A percentile compares a stretch with the other conserved stretches of the same genome.
Evolutionary conservation across 2,113 vertebrate species (phyloP).

Genomic region (Eira barbara): DNA sequence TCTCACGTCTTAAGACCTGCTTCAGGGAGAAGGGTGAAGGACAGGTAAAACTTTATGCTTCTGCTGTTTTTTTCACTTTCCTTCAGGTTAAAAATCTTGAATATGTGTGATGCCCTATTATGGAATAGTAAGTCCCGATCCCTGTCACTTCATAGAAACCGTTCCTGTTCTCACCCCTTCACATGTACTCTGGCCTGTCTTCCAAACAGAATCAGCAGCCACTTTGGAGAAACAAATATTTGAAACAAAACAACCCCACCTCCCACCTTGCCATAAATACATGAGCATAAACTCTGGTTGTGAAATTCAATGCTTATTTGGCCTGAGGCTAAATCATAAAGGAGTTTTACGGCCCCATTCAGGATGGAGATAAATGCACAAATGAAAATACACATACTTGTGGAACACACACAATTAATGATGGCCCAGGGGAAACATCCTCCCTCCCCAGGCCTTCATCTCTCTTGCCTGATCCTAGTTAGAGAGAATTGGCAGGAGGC

Average conservation of each 20-base stretch:
- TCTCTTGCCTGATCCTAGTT: neutral
- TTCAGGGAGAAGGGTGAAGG: neutral
- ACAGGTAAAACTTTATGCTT: neutral
- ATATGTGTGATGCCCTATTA: neutral
- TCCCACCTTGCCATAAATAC: conserved; percentile 39
- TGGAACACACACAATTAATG: conserved; percentile 33
- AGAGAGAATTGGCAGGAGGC: neutral
- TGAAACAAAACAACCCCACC: conserved; percentile 16
- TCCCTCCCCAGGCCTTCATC: neutral
- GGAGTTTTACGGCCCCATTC: conserved; percentile 38
- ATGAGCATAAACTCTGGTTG: neutral
- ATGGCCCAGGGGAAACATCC: neutral
- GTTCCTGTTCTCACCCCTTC: neutral
- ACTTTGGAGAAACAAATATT: conserved; percentile 24
- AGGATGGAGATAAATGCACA: conserved; percentile 57
- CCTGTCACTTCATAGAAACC: neutral
- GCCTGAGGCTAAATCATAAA: conserved; percentile 49
- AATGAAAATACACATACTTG: conserved; percentile 39
- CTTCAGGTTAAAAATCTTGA: neutral
- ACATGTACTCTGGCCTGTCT: neutral
- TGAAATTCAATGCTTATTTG: conserved; percentile 57
- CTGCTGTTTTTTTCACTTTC: neutral
- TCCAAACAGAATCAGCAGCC: neutral
- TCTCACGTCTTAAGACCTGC: neutral
- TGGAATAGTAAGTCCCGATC: neutral